Conservation (phyloP, 2,113 vertebrate species). For the Condylura cristata region DNA sequence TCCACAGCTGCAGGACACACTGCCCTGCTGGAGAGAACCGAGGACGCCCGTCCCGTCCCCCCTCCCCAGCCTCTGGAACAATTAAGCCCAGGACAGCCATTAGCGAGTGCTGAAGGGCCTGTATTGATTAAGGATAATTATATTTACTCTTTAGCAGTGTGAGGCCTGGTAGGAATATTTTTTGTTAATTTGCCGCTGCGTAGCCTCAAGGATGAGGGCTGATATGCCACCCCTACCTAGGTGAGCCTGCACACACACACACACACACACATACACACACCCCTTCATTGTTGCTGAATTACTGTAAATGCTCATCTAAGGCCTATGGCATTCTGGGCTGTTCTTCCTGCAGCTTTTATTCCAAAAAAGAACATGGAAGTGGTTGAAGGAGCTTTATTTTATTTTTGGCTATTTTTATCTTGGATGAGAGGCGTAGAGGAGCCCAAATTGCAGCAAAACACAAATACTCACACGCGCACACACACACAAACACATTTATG, state of each 20-base stretch:
- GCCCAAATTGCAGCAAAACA: background rate
- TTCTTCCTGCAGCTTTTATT: conserved; percentile 10
- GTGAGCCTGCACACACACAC: background rate
- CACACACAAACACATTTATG: too few relatives aligned
- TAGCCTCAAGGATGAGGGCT: conserved; percentile 48
- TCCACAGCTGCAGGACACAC: background rate
- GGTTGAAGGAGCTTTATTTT: background rate
- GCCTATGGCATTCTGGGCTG: background rate
- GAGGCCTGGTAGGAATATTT: conserved; percentile 66
- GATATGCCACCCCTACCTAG: background rate
- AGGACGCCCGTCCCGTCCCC: background rate
- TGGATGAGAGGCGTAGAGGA: background rate
- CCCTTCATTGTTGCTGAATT: background rate
- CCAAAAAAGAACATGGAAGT: conserved; percentile 10
- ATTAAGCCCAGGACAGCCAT: conserved; percentile 68
- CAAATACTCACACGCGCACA: background rate
- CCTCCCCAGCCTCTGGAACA: conserved; percentile 52
- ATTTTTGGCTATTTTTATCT: conserved; percentile 26
- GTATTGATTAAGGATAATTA: conserved; percentile 81
- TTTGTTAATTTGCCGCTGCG: conserved; percentile 73
- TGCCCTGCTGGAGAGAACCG: background rate
- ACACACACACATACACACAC: background rate
- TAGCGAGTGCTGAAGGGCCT: conserved; percentile 67
- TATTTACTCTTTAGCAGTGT: conserved; percentile 77
- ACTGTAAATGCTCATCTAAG: background rate